phyloP scores from a whole-genome alignment of 1,140 invertebrate species.

The Atopsyche davidsoni region DNA sequence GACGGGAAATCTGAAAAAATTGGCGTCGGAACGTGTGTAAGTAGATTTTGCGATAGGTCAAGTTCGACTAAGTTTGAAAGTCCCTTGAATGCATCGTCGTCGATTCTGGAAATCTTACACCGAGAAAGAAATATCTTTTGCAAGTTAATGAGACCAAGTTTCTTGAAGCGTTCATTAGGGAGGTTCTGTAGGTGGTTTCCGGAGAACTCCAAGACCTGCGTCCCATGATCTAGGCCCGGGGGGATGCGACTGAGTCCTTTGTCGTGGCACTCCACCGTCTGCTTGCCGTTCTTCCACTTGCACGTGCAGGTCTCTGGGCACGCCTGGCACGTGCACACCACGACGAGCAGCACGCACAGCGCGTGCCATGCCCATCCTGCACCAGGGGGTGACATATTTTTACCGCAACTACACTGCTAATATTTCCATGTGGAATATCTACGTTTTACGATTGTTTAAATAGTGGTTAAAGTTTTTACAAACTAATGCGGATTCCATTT shows the following conservation, averaged over 20 bases:
- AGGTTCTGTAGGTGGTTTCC: conserved; percentile 74
- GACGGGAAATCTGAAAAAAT: conserved; percentile 71
- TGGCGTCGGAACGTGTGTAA: conserved; percentile 67
- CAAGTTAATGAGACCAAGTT: conserved; percentile 74
- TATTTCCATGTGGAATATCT: too few species aligned
- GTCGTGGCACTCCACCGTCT: conserved; percentile 79
- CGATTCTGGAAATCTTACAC: conserved; percentile 70
- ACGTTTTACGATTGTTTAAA: too few species aligned
- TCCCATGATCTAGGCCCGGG: conserved; percentile 75
- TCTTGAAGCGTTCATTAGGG: conserved; percentile 67
- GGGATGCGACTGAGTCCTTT: conserved; percentile 70
- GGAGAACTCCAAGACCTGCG: conserved; percentile 81
- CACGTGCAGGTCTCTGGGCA: conserved; percentile 76
- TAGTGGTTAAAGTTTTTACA: too few species aligned
- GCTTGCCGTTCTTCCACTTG: conserved; percentile 89
- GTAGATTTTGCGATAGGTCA: conserved; percentile 76
- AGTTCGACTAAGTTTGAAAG: conserved; percentile 83
- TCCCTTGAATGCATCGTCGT: conserved; percentile 71
- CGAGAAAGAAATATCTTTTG: conserved; percentile 77
- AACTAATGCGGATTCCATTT: too few species aligned
- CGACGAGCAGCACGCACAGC: conserved; percentile 15
- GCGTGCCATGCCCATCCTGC: background rate
- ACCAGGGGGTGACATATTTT: background rate
- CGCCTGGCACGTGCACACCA: conserved; percentile 35
- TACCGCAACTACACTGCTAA: too few species aligned